Conservation (phyloP, 2,113 vertebrate species). For the Grammomys surdaster region DNA sequence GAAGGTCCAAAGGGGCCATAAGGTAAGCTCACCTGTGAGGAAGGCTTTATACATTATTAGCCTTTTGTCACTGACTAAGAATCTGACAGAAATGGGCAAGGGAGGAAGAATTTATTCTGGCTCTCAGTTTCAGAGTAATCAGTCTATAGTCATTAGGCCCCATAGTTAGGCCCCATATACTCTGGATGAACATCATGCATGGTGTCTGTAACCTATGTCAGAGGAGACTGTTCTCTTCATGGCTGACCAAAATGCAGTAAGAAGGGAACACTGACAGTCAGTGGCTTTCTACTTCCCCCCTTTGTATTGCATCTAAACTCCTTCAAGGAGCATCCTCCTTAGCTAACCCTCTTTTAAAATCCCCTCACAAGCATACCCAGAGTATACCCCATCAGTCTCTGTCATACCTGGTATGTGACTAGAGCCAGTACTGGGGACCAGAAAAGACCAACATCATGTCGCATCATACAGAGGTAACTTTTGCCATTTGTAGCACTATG, state of each 20-base stretch:
- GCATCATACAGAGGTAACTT: not conserved
- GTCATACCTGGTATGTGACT: not conserved
- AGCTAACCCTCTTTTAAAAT: not conserved
- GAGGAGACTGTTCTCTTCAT: not conserved
- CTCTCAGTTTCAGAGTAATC: not conserved
- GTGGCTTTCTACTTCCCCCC: not conserved
- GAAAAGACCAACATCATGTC: rapidly evolving
- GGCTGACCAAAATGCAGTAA: not conserved
- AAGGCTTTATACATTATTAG: not conserved
- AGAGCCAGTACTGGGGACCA: rapidly evolving
- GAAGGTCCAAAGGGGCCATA: not conserved
- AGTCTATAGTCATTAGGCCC: too few species aligned
- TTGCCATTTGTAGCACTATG: rapidly evolving
- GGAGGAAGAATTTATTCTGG: not conserved
- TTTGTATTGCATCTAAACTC: too few species aligned
- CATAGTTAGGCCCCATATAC: not conserved
- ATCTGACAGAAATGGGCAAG: not conserved
- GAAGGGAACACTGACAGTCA: not conserved
- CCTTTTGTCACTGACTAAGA: not conserved
- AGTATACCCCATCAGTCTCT: not conserved
- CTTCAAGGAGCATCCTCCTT: not conserved
- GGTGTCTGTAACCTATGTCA: not conserved
- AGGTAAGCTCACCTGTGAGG: not conserved
- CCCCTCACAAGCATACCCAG: not conserved
- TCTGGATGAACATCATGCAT: not conserved